Evolutionary conservation across 2,888 invertebrate species (phyloP), one percentile per base, ranked within the genome.

Genomic region (Elaeidobius kamerunicus): DNA sequence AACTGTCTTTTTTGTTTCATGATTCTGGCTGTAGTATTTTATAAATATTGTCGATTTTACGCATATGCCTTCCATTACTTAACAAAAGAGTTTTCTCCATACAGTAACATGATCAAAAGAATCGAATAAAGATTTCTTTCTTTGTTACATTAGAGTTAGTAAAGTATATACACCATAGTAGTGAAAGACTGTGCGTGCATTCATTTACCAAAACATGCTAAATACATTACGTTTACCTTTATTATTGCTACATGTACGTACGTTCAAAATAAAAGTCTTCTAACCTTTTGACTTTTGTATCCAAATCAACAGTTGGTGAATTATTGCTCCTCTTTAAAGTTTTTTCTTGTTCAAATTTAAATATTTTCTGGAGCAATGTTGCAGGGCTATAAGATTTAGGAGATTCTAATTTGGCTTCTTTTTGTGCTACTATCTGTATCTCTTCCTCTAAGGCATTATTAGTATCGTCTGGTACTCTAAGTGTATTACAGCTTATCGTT

Each of bases 401-500:
- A 3, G 58, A 60, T 23, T 46, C 58, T 30, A 46, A 14, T 17
- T 16, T 47, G 5, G 14, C 18, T 12, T 55, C 51, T 12, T 44
- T 54, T 20, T 54, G 42, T 9, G 19, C 27, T 11, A 61, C 9
- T 45, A 60, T 40, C 17, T 55, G 43, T 1, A 49, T 58, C 49
- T 72, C 71, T 27, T 73, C 72, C 36, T 72, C 71, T 1, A 76
- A 76, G 20, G 11, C 9, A 17, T 67, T 39, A 4, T 65, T 12
- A 62, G 58, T 1, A 9, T 68, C 66, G 27, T 68, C 73, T 3
- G 83, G 78, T 41, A 84, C 82, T 67, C 83, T 81, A 4, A 86
- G 70, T 62, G 85, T 83, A 64, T 84, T 84, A 63, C 84, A 85
- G n/a, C 84, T 85, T 1, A 82, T 77, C 0, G 84, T 81, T 50